Evolutionary conservation across 2,888 invertebrate species (phyloP), one percentile per base, ranked within the genome.

Genomic region (Temnothorax ravouxi): DNA sequence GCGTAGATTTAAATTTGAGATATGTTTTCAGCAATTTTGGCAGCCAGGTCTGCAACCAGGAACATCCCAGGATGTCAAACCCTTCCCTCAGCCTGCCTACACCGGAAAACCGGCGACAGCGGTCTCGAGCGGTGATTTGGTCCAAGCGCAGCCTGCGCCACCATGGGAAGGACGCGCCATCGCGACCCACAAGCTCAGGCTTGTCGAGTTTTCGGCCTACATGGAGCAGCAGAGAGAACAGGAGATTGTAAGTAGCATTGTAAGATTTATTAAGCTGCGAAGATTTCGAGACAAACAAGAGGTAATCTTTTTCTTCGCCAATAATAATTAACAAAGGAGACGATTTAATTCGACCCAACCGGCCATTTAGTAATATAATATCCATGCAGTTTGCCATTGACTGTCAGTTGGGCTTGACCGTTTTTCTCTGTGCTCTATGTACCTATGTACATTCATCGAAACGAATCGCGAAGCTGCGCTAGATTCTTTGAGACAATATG

Each of bases 171-270:
- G 99, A 74, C 96, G 99, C 93, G 98, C 99, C 92, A 99, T 99
- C 94, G 99, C 99, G 92, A 99, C 99, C 90, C 99, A 99, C 95
- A 99, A 99, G 95, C 97, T 99, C 88, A 96, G 99, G 93, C 97
- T 99, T 91, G 98, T 99, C 84, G 99, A 99, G 95, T 99, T 99
- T 96, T 98, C 99, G 89, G 99, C 99, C 92, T 99, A 99, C 95
- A 98, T 99, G 96, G 99, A 99, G 95, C 98, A 98, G 95, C 98
- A 98, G 94, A 96, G 98, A 95, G 99, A 99, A 94, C 97, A 97
- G 88, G 99, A 99, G 95, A 97, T 98, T 95, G 98, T 99, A 95
- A 96, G 96, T 95, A 85, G 83, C n/a, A 41, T 15, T 15, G 21
- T 41, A 56, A 56, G 13, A 71, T 69, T 13, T 67, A 15, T 47